Conservation (phyloP, 2,888 invertebrate species). For the Lasius platythorax region DNA sequence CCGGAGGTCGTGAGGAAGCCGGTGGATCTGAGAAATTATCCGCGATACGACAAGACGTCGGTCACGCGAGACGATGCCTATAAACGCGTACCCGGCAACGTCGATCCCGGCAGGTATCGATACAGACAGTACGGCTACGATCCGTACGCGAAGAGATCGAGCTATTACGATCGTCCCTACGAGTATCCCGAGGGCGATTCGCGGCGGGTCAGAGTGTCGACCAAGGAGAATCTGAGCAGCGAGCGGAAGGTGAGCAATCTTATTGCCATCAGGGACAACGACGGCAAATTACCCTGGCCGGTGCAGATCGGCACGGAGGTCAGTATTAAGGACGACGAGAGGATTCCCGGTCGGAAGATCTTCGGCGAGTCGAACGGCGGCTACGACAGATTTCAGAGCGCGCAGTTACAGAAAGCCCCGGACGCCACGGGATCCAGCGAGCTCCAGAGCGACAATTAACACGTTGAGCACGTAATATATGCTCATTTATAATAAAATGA, state of each 20-base stretch:
- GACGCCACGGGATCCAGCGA: slow-evolving; percentile 73
- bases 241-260: slow-evolving; percentile 72
- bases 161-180: slow-evolving; percentile 72
- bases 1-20: slow-evolving; percentile 85
- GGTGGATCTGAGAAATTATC: slow-evolving; percentile 81
- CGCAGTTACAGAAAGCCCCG: slow-evolving; percentile 74
- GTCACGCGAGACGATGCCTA: slow-evolving; percentile 68
- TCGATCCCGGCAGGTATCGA: slow-evolving; percentile 78
- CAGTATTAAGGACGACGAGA: slow-evolving; percentile 82
- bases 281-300: slow-evolving; percentile 80
- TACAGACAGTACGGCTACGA: slow-evolving; percentile 78
- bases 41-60: slow-evolving; percentile 77
- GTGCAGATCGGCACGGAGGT: slow-evolving; percentile 82
- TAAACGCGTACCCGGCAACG: slow-evolving; percentile 75
- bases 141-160: slow-evolving; percentile 78
- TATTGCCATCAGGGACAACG: slow-evolving; percentile 68
- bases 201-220: slow-evolving; percentile 57
- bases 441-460: slow-evolving; percentile 66
- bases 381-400: slow-evolving; percentile 80
- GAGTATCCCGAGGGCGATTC: slow-evolving; percentile 68
- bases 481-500: neutral
- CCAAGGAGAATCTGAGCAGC: slow-evolving; percentile 64
- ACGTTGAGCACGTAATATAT: neutral
- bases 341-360: slow-evolving; percentile 81
- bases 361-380: slow-evolving; percentile 78